Evolutionary conservation across 2,888 invertebrate species (phyloP).

Genomic region (Lagria hirta): DNA sequence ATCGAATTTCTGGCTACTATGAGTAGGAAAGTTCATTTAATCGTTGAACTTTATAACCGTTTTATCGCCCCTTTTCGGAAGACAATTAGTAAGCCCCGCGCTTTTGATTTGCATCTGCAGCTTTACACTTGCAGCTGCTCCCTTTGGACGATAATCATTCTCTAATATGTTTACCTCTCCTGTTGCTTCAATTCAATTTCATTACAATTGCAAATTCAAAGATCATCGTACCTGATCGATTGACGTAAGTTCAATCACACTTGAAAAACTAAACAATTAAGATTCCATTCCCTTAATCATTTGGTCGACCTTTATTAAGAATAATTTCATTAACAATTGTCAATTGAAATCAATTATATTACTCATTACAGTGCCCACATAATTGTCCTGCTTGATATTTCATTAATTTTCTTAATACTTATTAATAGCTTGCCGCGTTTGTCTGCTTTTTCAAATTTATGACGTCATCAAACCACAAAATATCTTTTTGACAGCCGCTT

Average conservation of each 20-base stretch:
- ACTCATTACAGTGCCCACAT: conserved; percentile 26
- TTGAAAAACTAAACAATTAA: conserved; percentile 10
- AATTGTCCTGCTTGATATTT: conserved; percentile 2
- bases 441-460: too few species aligned
- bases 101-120: conserved; percentile 42
- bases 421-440: too few species aligned
- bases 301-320: conserved; percentile 15
- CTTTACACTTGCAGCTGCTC: conserved; percentile 40
- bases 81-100: conserved; percentile 38
- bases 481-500: too few species aligned
- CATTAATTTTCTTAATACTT: too few species aligned
- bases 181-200: conserved; percentile 38
- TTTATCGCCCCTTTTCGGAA: conserved; percentile 39
- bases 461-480: too few species aligned
- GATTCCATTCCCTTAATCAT: conserved; percentile 8
- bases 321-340: conserved; percentile 29
- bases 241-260: too few species aligned
- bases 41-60: conserved; percentile 30
- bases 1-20: conserved; percentile 7
- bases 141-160: conserved; percentile 38
- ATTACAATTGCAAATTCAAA: conserved; percentile 39
- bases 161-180: conserved; percentile 43
- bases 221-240: conserved; percentile 29
- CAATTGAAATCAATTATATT: conserved; percentile 27
- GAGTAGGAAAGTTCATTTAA: conserved; percentile 21